These are phyloP conservation scores for Euwallacea similis DNA, from an alignment of 1,140 invertebrate genomes.

Conservation along the genomic window DNA sequence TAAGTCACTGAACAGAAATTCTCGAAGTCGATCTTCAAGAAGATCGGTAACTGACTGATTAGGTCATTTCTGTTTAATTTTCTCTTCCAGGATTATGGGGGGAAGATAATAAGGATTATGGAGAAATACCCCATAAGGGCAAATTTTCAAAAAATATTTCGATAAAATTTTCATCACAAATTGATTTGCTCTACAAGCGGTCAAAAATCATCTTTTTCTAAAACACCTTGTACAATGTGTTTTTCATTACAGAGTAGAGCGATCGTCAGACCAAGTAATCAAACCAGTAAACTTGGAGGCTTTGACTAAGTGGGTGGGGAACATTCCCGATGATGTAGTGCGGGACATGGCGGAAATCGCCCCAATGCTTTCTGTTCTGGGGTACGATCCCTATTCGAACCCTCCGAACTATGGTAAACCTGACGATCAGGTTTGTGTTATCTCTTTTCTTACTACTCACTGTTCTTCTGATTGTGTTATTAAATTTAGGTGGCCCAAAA, in stretches of 20 bases:
- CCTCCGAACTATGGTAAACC: slow-evolving; percentile 90
- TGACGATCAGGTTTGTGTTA: slow-evolving; percentile 68
- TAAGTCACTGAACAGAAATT: too few species aligned
- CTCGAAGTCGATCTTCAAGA: too few species aligned
- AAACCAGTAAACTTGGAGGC: slow-evolving; percentile 97
- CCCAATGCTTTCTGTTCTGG: slow-evolving; percentile 87
- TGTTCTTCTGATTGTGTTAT: neutral
- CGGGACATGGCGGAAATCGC: slow-evolving; percentile 88
- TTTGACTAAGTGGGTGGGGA: slow-evolving; percentile 93
- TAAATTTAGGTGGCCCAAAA: slow-evolving; percentile 73
- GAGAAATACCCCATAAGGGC: too few species aligned
- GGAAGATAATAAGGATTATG: too few species aligned
- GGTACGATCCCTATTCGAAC: slow-evolving; percentile 93
- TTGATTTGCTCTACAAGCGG: too few species aligned
- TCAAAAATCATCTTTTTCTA: too few species aligned
- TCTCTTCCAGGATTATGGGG: too few species aligned
- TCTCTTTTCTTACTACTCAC: neutral
- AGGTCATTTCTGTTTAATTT: too few species aligned
- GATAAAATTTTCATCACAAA: too few species aligned
- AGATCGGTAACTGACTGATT: too few species aligned
- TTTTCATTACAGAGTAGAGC: slow-evolving; percentile 77
- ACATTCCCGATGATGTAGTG: slow-evolving; percentile 88
- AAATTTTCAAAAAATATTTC: too few species aligned
- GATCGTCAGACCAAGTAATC: slow-evolving; percentile 98
- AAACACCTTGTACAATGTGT: neutral